Evolutionary conservation across 2,888 invertebrate genomes (phyloP).

Genomic region (Euspilapteryx auroguttella): DNA sequence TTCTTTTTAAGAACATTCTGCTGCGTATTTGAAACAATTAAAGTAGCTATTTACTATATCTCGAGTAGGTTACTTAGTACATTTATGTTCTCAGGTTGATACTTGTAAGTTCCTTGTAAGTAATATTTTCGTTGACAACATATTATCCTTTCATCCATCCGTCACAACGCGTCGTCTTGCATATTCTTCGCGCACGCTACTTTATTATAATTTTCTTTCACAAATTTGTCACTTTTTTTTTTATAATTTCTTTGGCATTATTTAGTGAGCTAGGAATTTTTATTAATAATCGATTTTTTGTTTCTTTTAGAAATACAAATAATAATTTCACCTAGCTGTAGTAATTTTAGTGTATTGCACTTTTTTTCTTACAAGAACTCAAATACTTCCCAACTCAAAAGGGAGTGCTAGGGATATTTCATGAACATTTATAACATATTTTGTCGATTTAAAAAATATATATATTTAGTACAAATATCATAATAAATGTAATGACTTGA

Average conservation of each 20-base stretch:
- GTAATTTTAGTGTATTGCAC: conserved; percentile 33
- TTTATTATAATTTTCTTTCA: conserved; percentile 14
- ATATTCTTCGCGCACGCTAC: conserved; percentile 28
- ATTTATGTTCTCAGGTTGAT: too few species aligned
- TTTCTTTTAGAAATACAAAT: conserved; percentile 12
- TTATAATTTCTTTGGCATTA: conserved; percentile 54
- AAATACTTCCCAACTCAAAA: too few species aligned
- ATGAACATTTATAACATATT: too few species aligned
- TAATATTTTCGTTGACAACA: conserved; percentile 13
- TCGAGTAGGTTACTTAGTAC: too few species aligned
- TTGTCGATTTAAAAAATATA: too few species aligned
- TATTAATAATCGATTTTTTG: too few species aligned
- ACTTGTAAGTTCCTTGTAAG: neutral
- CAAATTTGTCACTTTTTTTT: conserved; percentile 24
- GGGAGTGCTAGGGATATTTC: too few species aligned
- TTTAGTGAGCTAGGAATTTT: conserved; percentile 47
- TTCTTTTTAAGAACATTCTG: too few species aligned
- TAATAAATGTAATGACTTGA: conserved; percentile 40
- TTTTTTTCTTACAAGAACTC: too few species aligned
- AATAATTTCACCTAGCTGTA: conserved; percentile 16
- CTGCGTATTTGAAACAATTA: too few species aligned
- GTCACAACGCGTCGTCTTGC: conserved; percentile 24
- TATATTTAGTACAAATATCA: too few species aligned
- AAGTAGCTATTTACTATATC: too few species aligned
- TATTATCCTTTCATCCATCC: conserved; percentile 25